Evolutionary conservation across 2,113 vertebrate species (phyloP).

Genomic region (Macquaria ambigua): DNA sequence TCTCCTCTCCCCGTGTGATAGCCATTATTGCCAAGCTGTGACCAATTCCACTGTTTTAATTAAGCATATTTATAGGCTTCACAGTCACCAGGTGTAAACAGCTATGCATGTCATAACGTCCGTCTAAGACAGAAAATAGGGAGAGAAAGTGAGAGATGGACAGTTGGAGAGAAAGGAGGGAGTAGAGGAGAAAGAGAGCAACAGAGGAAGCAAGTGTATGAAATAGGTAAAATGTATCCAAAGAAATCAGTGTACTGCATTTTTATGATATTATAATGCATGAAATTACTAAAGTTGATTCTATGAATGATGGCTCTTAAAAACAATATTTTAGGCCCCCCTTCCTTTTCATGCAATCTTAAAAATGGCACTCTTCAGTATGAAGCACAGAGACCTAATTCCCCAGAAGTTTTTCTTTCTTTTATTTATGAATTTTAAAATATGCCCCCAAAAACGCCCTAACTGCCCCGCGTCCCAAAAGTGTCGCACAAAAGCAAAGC

Average conservation of each 20-base stretch:
- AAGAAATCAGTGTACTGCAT: not conserved
- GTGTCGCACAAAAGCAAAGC: slow-evolving; percentile 71
- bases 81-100: slow-evolving; percentile 80
- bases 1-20: slow-evolving; percentile 75
- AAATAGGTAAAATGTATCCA: slow-evolving; percentile 17
- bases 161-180: not conserved
- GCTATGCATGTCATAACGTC: slow-evolving; percentile 63
- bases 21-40: slow-evolving; percentile 84
- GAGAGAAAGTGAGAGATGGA: slow-evolving; percentile 34
- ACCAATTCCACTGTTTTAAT: slow-evolving; percentile 82
- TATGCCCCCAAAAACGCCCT: slow-evolving; percentile 67
- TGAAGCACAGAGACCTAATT: slow-evolving; percentile 54
- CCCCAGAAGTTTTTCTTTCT: slow-evolving; percentile 52
- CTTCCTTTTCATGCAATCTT: slow-evolving; percentile 10
- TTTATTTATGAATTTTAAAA: slow-evolving; percentile 66
- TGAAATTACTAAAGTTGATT: slow-evolving; percentile 22
- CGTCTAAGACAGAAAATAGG: slow-evolving; percentile 39
- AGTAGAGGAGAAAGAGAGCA: not conserved
- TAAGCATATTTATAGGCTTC: slow-evolving; percentile 82
- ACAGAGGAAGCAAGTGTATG: not conserved
- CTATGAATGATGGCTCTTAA: slow-evolving; percentile 24
- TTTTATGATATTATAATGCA: slow-evolving; percentile 19
- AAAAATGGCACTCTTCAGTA: slow-evolving; percentile 2
- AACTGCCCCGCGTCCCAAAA: slow-evolving; percentile 74
- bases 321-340: slow-evolving; percentile 29